phyloP scores from a whole-genome alignment of 2,113 vertebrate genomes.

The Xiphophorus maculatus region DNA sequence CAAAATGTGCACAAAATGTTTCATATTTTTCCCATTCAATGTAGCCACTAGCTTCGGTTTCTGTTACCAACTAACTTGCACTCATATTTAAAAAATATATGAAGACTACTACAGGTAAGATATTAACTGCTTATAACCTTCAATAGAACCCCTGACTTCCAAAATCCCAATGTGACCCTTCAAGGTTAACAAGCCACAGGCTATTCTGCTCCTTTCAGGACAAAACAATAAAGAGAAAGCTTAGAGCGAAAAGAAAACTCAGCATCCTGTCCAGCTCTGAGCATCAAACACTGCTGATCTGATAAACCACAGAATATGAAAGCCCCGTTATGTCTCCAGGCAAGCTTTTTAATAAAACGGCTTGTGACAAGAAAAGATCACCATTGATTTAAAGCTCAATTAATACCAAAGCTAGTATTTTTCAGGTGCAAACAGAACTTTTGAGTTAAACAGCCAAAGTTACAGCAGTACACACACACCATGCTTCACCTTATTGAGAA shows the following conservation, averaged over 20 bases:
- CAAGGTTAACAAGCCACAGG: constrained; percentile 36
- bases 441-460: constrained; percentile 14
- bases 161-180: background rate
- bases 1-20: background rate
- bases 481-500: constrained; percentile 30
- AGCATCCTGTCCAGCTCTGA: constrained; percentile 64
- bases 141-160: background rate
- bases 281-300: constrained; percentile 66
- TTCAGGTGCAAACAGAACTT: constrained; percentile 3
- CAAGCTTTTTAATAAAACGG: constrained; percentile 44
- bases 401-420: constrained; percentile 12
- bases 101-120: background rate
- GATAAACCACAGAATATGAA: constrained; percentile 48
- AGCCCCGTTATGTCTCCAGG: constrained; percentile 38
- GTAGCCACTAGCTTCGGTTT: background rate
- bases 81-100: background rate
- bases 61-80: background rate
- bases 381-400: constrained; percentile 31
- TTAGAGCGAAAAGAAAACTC: constrained; percentile 66
- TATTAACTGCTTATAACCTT: background rate
- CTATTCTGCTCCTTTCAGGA: constrained; percentile 46
- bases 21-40: background rate
- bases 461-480: background rate
- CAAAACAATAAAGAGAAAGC: constrained; percentile 51
- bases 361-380: constrained; percentile 31